These are phyloP conservation scores for Sakesphorus luctuosus DNA, from an alignment of 2,113 vertebrate genomes.

Conservation along the genomic window DNA sequence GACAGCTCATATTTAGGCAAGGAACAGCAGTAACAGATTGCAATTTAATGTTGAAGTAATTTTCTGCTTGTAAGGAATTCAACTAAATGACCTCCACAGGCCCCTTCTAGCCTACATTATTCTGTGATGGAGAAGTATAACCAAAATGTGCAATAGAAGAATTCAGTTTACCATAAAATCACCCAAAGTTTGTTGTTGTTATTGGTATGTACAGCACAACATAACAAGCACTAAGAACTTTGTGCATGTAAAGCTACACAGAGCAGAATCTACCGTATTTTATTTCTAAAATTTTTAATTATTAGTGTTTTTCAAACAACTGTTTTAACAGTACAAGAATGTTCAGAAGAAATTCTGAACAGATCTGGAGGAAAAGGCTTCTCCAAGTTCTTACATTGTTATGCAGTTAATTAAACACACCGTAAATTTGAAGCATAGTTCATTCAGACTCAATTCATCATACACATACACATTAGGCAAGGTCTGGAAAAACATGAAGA, in stretches of 20 bases:
- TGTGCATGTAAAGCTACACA: neutral
- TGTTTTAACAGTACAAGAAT: neutral
- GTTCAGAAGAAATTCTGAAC: neutral
- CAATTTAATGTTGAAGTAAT: neutral
- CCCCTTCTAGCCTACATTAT: neutral
- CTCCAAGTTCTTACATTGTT: neutral
- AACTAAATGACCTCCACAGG: neutral
- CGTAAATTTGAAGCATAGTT: neutral
- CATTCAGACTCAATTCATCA: neutral
- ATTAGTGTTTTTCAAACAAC: neutral
- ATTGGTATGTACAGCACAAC: neutral
- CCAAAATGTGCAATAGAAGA: neutral
- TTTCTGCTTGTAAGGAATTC: neutral
- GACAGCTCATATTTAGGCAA: neutral
- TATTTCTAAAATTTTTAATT: neutral
- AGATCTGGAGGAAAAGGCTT: neutral
- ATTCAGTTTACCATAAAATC: neutral
- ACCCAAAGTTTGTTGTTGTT: neutral
- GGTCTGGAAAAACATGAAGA: neutral
- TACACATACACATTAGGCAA: neutral
- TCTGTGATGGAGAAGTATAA: neutral
- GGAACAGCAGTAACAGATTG: neutral
- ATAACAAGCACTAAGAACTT: neutral
- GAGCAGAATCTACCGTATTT: neutral
- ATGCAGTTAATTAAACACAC: neutral